These are phyloP conservation scores for Poecilia picta DNA, from an alignment of 2,797 vertebrate genomes.

Conservation along the genomic window DNA sequence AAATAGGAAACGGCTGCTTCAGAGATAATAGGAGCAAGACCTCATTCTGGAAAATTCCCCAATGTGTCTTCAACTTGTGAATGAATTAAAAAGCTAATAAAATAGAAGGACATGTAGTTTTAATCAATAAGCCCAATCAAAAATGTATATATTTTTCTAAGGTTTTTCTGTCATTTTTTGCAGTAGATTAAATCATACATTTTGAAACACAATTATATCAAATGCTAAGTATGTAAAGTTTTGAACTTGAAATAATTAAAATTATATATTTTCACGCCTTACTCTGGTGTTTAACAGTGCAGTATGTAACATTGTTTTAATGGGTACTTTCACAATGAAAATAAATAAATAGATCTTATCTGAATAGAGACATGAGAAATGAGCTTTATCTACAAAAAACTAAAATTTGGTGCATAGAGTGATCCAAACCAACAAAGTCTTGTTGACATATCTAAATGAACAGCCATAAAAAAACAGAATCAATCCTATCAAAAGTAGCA, in stretches of 20 bases:
- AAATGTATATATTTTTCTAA: neutral
- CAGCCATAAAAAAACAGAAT: too few species aligned
- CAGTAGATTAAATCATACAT: neutral
- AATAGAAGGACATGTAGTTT: neutral
- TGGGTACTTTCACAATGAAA: neutral
- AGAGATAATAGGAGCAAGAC: conserved; percentile 27
- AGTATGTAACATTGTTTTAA: neutral
- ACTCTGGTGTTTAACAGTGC: neutral
- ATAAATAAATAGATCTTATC: neutral
- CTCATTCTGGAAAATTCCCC: conserved; percentile 21
- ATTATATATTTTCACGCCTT: neutral
- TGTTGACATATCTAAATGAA: too few species aligned
- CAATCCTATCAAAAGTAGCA: too few species aligned
- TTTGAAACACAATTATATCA: neutral
- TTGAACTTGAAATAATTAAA: neutral
- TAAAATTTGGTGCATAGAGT: too few species aligned
- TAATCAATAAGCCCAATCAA: neutral
- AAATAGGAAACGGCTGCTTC: conserved; percentile 38
- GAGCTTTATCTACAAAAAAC: too few species aligned
- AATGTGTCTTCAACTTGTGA: conserved; percentile 63
- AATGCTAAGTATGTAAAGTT: neutral
- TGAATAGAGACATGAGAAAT: neutral
- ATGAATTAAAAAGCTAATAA: conserved; percentile 18
- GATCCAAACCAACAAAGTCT: too few species aligned
- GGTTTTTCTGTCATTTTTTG: neutral